Percentiles rank a stretch among this genome's conserved stretches.
Evolutionary conservation across 2,797 vertebrate species (phyloP).

Genomic region (Lycodopsis pacificus): DNA sequence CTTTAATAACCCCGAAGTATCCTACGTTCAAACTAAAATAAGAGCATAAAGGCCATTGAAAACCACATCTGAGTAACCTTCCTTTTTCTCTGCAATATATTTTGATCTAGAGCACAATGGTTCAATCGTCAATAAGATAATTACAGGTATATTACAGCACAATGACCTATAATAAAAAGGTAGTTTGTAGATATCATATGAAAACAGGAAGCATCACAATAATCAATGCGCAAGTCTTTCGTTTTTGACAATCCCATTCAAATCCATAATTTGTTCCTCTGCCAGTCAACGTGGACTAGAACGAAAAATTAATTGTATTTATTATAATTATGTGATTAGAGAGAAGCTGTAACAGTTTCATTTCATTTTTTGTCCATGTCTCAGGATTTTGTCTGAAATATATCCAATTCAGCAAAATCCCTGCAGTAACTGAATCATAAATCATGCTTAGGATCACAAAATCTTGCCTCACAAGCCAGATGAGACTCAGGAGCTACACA

Average conservation of each 20-base stretch:
- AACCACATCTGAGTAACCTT: no score
- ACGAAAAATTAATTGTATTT: not conserved
- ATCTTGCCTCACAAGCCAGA: not conserved
- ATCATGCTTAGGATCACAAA: not conserved
- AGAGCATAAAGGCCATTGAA: not conserved
- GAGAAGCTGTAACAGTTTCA: not conserved
- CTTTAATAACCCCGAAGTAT: not conserved
- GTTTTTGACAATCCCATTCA: not conserved
- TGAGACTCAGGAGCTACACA: not conserved
- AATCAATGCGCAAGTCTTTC: not conserved
- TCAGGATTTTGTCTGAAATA: not conserved
- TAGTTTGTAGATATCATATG: not conserved
- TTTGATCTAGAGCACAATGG: not conserved
- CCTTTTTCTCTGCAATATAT: not conserved
- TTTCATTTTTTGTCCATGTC: no score
- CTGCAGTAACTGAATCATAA: not conserved
- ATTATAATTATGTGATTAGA: conserved; percentile 11
- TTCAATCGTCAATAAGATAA: not conserved
- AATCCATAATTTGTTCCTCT: not conserved
- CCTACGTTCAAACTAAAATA: not conserved
- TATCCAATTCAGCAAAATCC: conserved; percentile 11
- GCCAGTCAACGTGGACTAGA: not conserved
- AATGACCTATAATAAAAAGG: conserved; percentile 21
- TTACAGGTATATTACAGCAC: conserved; percentile 5
- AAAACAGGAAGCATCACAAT: not conserved